Evolutionary conservation across 2,113 vertebrate genomes (phyloP), one percentile per base, ranked within the genome.

Genomic region (Leucosticte australis): DNA sequence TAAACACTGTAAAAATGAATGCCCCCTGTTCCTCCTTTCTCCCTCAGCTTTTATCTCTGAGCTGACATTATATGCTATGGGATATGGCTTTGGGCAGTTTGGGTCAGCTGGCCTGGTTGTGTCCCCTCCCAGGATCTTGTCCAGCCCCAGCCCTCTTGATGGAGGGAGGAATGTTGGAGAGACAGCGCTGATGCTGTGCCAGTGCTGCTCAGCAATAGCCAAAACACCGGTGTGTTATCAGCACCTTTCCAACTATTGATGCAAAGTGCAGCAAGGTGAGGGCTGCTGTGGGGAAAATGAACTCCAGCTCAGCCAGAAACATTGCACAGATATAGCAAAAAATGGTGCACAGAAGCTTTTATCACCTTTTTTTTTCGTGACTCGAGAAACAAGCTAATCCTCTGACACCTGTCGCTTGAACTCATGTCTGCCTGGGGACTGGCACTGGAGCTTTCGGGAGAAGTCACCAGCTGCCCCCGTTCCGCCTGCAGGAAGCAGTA

Each of bases 261-360:
- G 53, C 23, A 46, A 33, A 30, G 52, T 23, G 30, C 60, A n/a
- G 39, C 52, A 70, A 37, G 39, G 23, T 37, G 52, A 20, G 23
- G 28, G 52, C 33, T 65, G 8, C 10, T 33, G 2, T 16, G 13
- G 22, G 47, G 57, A 16, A 50, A 37, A 59, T 24, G 3, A n/a
- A 5, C 33, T 81, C 33, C 39, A 26, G 21, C 28, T 68, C 24
- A 46, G 53, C 9, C 28, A 52, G 52, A 50, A 8, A 10, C 37
- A 4, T 7, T 37, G 49, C 8, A 50, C 23, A 46, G 57, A 65
- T 30, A 20, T 24, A 79, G 35, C 21, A 47, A 46, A 41, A 89
- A 50, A 21, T 5, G n/a, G 2, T 22, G 20, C 49, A 14, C 1
- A 0, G 49, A 24, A 12, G 24, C 21, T n/a, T 64, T n/a, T 64